Percentiles rank a stretch among this genome's conserved stretches.
phyloP scores from a whole-genome alignment of 2,797 vertebrate species.

The Graptemys geographica region DNA sequence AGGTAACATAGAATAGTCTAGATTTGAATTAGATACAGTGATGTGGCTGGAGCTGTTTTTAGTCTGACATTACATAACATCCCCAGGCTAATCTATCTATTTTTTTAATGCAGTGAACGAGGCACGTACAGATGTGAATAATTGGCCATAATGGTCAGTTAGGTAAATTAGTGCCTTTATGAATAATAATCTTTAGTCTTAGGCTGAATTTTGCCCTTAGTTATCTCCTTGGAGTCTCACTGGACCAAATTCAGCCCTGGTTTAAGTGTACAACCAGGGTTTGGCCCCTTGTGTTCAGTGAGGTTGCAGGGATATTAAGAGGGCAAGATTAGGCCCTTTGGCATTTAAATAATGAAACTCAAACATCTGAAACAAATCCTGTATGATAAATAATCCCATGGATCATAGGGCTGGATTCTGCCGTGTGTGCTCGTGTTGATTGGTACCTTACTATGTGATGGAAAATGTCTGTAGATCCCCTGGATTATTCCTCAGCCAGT shows the following conservation, averaged over 20 bases:
- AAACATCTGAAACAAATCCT: not conserved
- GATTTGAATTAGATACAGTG: not conserved
- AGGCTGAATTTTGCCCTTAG: not conserved
- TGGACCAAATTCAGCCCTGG: not conserved
- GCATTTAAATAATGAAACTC: not conserved
- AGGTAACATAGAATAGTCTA: not conserved
- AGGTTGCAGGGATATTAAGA: not conserved
- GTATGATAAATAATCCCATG: not conserved
- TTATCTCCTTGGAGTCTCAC: not conserved
- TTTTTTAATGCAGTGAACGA: not conserved
- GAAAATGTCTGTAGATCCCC: not conserved
- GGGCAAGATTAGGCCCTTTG: not conserved
- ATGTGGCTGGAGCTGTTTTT: not conserved
- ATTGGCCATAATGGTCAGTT: not conserved
- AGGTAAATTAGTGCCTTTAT: not conserved
- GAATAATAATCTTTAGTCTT: not conserved
- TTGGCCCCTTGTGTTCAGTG: not conserved
- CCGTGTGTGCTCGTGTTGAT: not conserved
- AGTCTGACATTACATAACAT: not conserved
- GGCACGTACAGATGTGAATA: not conserved
- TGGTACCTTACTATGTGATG: not conserved
- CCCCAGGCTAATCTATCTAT: not conserved
- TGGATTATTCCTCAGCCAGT: not conserved
- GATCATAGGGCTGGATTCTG: not conserved
- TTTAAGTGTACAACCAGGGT: not conserved